Evolutionary conservation across 64 coral and sea anemone genomes (phyloP), one percentile per base, ranked within the genome.

Genomic region (Pachyseris speciosa): DNA sequence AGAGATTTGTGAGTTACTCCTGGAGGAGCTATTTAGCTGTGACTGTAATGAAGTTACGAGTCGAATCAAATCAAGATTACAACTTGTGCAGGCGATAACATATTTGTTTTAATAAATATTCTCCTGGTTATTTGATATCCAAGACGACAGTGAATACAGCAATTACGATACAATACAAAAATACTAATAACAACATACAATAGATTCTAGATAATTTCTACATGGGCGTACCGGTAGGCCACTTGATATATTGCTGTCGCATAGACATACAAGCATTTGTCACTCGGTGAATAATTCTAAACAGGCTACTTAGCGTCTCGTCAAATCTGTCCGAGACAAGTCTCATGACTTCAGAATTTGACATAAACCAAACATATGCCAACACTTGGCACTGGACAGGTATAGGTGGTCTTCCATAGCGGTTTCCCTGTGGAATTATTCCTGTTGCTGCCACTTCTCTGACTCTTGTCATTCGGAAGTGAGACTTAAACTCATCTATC

Each of bases 181-280:
- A 6, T 27, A 25, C 0, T 64, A 28, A 64, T 28, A 59, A 4
- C 3, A 7, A 13, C 15, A 16, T 16, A 19, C 8, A 10, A 59
- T 19, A 59, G 3, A 22, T 59, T 59, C 19, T 59, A 59, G 27
- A 64, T 4, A 58, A 64, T 28, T 28, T 9, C 25, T 27, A 64
- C 2, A 28, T 28, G 12, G 9, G 30, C 19, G 4, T 64, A 64
- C 61, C 27, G 4, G 4, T 64, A 30, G 61, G 61, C 61, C 61
- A 64, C 61, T 64, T 64, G 61, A 87, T 87, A 45, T 74, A 74
- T 59, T 39, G 84, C 39, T 87, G 84, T 55, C 84, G 20, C 48
- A 74, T 22, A 73, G 49, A 40, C 15, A 28, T 17, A 33, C 49
- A 74, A 26, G 84, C 66, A 27, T 45, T n/a, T 55, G 67, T 52